Evolutionary conservation across 30 jellyfish, hydroid and myxozoan species (phyloP).

Genomic region (Chrysaora quinquecirrha): DNA sequence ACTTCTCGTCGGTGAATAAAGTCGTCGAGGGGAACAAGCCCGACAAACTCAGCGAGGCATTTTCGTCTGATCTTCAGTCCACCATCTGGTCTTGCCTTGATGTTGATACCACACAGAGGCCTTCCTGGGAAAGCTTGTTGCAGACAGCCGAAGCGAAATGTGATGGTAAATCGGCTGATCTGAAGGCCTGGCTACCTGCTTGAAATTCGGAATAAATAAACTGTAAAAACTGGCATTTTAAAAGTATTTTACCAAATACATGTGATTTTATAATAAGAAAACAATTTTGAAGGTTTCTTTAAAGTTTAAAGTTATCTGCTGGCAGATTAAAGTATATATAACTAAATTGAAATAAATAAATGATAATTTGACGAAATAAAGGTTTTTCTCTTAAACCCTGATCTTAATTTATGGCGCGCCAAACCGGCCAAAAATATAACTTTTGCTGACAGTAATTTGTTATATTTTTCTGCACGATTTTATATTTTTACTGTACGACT

Average conservation of each 20-base stretch:
- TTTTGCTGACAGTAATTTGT: too few species aligned
- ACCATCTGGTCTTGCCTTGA: slow-evolving; percentile 46
- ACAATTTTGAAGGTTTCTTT: background rate
- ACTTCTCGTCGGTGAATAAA: slow-evolving; percentile 49
- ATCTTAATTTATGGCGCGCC: too few species aligned
- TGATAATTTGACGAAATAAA: too few species aligned
- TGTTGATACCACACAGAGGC: slow-evolving; percentile 30
- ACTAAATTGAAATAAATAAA: too few species aligned
- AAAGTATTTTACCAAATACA: background rate
- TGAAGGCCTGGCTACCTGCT: slow-evolving; percentile 19
- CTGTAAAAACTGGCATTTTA: background rate
- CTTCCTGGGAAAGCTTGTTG: slow-evolving; percentile 24
- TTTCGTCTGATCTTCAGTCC: slow-evolving; percentile 37
- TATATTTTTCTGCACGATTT: too few species aligned
- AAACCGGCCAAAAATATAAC: too few species aligned
- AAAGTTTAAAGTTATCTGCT: too few species aligned
- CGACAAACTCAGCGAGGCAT: slow-evolving; percentile 23
- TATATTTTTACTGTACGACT: too few species aligned
- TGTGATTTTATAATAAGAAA: background rate
- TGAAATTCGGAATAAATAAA: background rate
- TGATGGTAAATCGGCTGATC: background rate
- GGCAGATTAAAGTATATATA: too few species aligned
- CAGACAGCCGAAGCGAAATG: slow-evolving; percentile 36
- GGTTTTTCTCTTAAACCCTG: too few species aligned
- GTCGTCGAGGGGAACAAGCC: slow-evolving; percentile 76